A percentile compares a stretch with the other conserved stretches of the same genome.
Conservation (phyloP, 2,113 vertebrate species). For the Struthio camelus region DNA sequence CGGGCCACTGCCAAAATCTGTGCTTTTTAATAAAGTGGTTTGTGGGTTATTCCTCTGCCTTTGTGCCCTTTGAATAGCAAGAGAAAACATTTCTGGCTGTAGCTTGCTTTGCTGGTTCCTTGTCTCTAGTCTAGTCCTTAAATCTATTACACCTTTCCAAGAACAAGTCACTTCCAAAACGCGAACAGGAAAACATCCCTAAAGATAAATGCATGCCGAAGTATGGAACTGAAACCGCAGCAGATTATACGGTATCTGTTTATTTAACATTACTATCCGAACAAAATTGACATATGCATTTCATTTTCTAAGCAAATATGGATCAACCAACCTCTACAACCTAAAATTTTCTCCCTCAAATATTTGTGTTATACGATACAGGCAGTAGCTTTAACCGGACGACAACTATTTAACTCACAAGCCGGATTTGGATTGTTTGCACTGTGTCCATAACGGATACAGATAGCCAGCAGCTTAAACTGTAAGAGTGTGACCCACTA, state of each 20-base stretch:
- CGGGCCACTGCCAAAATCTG: background rate
- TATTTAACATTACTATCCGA: background rate
- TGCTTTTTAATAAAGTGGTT: background rate
- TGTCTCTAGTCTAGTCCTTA: background rate
- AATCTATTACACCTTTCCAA: background rate
- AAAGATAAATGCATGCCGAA: rapidly evolving
- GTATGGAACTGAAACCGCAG: background rate
- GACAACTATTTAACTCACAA: background rate
- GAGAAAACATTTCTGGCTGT: rapidly evolving
- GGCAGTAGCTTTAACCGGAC: background rate
- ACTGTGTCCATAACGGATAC: background rate
- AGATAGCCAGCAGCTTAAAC: background rate
- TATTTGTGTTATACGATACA: background rate
- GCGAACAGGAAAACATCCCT: background rate
- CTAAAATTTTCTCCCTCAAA: constrained; percentile 29
- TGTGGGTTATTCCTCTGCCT: background rate
- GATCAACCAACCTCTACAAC: background rate
- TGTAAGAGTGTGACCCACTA: background rate
- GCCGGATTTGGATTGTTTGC: background rate
- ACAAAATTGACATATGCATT: background rate
- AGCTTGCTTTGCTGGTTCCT: background rate
- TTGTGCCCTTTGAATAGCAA: background rate
- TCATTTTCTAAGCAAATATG: background rate
- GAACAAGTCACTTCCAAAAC: background rate
- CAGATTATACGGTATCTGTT: background rate